A percentile compares a stretch with the other conserved stretches of the same genome.
Evolutionary conservation across 1,140 invertebrate species (phyloP).

Genomic region (Lucilia sericata): DNA sequence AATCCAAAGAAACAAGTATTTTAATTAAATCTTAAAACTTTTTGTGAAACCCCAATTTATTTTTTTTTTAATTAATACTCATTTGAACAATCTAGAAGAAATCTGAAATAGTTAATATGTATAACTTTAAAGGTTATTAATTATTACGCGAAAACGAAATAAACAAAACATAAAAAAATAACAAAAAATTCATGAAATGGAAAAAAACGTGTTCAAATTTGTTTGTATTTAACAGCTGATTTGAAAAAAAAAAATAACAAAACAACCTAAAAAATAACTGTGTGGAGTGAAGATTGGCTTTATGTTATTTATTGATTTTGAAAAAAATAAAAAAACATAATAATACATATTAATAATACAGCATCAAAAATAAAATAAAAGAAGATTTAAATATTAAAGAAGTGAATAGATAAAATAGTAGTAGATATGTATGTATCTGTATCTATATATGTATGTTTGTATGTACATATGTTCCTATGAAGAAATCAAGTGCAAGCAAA

Average conservation of each 20-base stretch:
- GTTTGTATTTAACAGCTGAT: conserved; percentile 24
- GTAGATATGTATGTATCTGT: no score
- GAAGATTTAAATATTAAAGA: no score
- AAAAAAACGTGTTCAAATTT: conserved; percentile 1
- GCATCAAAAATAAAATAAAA: neutral
- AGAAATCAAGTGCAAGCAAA: conserved; percentile 26
- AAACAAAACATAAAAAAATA: neutral
- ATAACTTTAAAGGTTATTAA: neutral
- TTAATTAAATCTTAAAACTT: neutral
- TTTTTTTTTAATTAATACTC: neutral
- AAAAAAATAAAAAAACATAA: neutral
- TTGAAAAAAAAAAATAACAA: neutral
- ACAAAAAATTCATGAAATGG: neutral
- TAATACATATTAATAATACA: neutral
- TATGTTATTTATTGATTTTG: neutral
- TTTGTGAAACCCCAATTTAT: neutral
- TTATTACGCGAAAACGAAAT: neutral
- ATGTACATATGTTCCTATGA: neutral
- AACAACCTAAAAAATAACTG: neutral
- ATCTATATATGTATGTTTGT: no score
- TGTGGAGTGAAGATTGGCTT: neutral
- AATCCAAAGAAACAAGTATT: neutral
- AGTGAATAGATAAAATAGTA: neutral
- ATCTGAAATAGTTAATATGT: neutral
- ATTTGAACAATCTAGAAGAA: conserved; percentile 14